phyloP scores from a whole-genome alignment of 2,113 vertebrate species.

The Octodon degus region DNA sequence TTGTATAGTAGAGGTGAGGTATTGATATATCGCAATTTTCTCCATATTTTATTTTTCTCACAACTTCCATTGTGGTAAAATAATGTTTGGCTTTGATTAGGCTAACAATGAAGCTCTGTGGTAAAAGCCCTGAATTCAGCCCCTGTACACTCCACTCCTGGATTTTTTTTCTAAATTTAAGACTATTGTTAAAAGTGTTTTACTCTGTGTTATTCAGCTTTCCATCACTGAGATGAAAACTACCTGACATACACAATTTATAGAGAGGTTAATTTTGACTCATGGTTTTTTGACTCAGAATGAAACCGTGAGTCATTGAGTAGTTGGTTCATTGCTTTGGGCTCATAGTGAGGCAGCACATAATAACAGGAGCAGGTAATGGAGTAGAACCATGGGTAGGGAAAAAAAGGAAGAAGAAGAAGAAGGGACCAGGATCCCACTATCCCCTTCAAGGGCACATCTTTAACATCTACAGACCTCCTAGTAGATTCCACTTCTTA shows the following conservation, averaged over 20 bases:
- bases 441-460: not conserved
- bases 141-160: not conserved
- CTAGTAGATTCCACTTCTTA: not conserved
- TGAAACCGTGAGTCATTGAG: no score
- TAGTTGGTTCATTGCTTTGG: not conserved
- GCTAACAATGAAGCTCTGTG: not conserved
- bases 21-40: not conserved
- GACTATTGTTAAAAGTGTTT: constrained; percentile 18
- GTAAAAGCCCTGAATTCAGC: not conserved
- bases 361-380: not conserved
- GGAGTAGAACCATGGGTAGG: not conserved
- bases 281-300: no score
- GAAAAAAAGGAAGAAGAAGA: not conserved
- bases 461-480: no score
- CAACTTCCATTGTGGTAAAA: not conserved
- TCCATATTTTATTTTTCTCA: not conserved
- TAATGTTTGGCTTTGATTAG: not conserved
- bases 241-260: not conserved
- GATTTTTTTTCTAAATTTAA: not conserved
- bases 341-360: not conserved
- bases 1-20: not conserved
- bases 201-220: not conserved
- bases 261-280: not conserved
- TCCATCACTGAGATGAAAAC: not conserved
- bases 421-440: not conserved